Evolutionary conservation across 1,140 invertebrate genomes (phyloP), one percentile per base, ranked within the genome.

Genomic region (Hyles vespertilio): DNA sequence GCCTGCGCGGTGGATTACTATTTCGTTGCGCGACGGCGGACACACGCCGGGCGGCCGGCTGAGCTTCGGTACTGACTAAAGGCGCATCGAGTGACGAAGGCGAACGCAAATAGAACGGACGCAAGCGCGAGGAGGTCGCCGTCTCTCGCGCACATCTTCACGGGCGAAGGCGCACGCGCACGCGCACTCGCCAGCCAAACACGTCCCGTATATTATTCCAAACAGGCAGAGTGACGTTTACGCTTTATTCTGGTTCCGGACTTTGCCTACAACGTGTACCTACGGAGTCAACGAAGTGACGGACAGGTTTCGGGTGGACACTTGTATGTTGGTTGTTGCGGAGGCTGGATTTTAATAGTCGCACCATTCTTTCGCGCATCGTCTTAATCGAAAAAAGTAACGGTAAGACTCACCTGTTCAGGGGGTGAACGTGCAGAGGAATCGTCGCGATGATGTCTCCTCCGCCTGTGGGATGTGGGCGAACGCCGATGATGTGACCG

Each of bases 401-500:
- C 73, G 56, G 73, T 75, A 44, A 64, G 65, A 84, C 86, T 87
- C 65, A 89, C 86, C 84, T 89, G 86, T 75, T 89, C 84, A 49
- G 86, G 84, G 44, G 85, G 89, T 79, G 74, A 89, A 56, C 90
- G 84, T 46, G 89, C 86, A 11, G 91, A 89, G 7, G 85, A 87
- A 59, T 91, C 90, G 74, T 91, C 89, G 80, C 91, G 91, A 68
- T 91, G 91, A 69, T 91, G 91, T 72, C 91, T 91, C 76, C 91
- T 90, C 69, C 91, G 89, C 64, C 91, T 84, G 72, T 90, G 89
- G 47, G 91, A 90, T 63, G 89, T 91, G 11, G 91, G 91, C 63
- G 91, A 92, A 70, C 91, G 91, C 70, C 88, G 90, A 70, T 92
- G 90, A 72, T 92, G 91, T 66, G 91, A 92, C 68, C 91, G 86